These are phyloP conservation scores for Danio choprae DNA, from an alignment of 2,797 vertebrate genomes.

Conservation along the genomic window DNA sequence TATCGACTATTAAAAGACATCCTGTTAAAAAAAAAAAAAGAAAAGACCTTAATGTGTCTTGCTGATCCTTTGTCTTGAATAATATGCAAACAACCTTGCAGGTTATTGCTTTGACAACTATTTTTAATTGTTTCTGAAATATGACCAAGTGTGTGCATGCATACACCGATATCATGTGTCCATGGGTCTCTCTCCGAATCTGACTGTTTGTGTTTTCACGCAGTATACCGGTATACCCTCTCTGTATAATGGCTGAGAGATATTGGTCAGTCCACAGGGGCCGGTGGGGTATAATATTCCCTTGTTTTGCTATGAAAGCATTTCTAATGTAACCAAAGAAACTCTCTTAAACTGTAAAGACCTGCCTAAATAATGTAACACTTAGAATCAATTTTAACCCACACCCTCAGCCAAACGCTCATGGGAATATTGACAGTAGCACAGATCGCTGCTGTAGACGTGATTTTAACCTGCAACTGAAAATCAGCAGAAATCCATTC, in stretches of 20 bases:
- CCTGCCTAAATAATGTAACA: constrained; percentile 81
- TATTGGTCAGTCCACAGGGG: constrained; percentile 72
- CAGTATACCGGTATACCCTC: constrained; percentile 16
- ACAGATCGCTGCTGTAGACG: constrained; percentile 67
- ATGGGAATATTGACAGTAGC: constrained; percentile 80
- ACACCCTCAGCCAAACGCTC: constrained; percentile 67
- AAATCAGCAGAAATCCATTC: neutral
- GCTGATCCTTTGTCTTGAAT: no score
- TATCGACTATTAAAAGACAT: no score
- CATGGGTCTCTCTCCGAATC: neutral
- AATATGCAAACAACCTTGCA: neutral
- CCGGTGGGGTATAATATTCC: constrained; percentile 79
- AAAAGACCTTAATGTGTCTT: no score
- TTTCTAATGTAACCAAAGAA: constrained; percentile 86
- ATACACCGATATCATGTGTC: neutral
- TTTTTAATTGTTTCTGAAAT: constrained; percentile 2
- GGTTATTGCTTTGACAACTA: neutral
- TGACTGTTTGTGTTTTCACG: constrained; percentile 31
- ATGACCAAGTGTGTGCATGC: neutral
- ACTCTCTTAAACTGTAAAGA: constrained; percentile 79
- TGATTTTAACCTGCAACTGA: constrained; percentile 68
- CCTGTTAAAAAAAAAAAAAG: no score
- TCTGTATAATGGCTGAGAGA: constrained; percentile 73
- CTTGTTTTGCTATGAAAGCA: constrained; percentile 86
- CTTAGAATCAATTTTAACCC: constrained; percentile 83